These are phyloP conservation scores for Heterohyrax brucei DNA, from an alignment of 2,797 vertebrate genomes.

Conservation along the genomic window DNA sequence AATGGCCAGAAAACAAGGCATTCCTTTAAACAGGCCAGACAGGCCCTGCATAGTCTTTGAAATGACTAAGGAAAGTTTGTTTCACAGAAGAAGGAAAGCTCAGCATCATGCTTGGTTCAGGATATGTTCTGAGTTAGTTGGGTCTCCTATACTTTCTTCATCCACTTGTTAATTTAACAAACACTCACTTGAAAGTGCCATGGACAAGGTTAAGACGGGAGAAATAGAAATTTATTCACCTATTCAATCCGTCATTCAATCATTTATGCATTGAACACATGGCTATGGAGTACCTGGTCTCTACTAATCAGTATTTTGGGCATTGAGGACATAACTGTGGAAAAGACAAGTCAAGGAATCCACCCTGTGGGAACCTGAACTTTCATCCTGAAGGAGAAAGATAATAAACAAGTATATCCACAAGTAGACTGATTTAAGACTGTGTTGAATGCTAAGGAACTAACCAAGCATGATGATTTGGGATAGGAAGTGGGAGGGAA, in stretches of 20 bases:
- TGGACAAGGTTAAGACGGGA: background rate
- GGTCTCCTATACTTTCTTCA: background rate
- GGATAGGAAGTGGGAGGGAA: background rate
- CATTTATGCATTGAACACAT: too few relatives aligned
- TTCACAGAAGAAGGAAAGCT: background rate
- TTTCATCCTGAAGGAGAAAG: background rate
- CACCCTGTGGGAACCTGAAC: background rate
- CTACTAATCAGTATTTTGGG: background rate
- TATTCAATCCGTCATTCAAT: background rate
- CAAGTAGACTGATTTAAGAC: background rate
- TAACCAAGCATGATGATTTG: background rate
- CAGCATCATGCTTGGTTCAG: background rate
- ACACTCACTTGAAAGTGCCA: background rate
- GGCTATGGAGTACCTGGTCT: background rate
- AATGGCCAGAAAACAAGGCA: conserved; percentile 2
- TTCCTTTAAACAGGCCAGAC: background rate
- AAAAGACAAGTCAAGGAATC: background rate
- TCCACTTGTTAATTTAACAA: conserved; percentile 20
- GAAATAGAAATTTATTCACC: background rate
- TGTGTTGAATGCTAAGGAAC: background rate
- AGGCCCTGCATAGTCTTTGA: conserved; percentile 41
- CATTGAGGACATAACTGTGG: background rate
- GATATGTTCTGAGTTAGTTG: background rate
- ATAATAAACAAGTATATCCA: background rate
- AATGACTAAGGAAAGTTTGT: conserved; percentile 21